Percentiles rank a stretch among this genome's conserved stretches.
These are phyloP conservation scores for Penaeus chinensis DNA, from an alignment of 1,140 invertebrate species.

Conservation along the genomic window DNA sequence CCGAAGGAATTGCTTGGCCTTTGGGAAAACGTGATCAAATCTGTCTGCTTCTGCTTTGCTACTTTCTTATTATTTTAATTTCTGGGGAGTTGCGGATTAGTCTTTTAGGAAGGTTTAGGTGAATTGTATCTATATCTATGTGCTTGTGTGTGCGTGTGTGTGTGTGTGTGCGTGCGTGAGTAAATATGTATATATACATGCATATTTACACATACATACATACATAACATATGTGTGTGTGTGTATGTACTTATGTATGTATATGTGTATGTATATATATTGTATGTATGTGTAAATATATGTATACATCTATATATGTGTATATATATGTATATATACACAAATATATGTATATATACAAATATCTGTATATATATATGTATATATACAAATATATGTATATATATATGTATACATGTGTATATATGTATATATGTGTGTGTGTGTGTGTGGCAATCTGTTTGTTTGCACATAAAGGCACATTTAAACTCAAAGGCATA, in stretches of 20 bases:
- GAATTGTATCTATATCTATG: neutral
- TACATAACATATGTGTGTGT: neutral
- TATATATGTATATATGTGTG: neutral
- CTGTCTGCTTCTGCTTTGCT: too few relatives aligned
- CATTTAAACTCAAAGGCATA: neutral
- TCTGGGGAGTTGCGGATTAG: too few relatives aligned
- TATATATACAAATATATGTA: constrained; percentile 17
- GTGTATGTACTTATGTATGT: neutral
- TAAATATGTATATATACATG: neutral
- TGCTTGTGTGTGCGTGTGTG: neutral
- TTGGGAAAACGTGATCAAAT: too few relatives aligned
- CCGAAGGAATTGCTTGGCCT: too few relatives aligned
- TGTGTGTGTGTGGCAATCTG: neutral
- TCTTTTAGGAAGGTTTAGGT: neutral
- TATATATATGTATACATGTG: constrained; percentile 3
- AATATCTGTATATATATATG: constrained; percentile 6
- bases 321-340: neutral
- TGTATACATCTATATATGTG: neutral
- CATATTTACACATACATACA: neutral
- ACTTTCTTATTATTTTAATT: too few relatives aligned
- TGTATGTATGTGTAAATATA: constrained; percentile 19
- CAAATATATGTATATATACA: neutral
- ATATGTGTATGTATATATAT: neutral
- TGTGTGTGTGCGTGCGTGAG: neutral
- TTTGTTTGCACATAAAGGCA: neutral